Conservation (phyloP, 1,140 invertebrate species). For the Zaprionus vittiger region DNA sequence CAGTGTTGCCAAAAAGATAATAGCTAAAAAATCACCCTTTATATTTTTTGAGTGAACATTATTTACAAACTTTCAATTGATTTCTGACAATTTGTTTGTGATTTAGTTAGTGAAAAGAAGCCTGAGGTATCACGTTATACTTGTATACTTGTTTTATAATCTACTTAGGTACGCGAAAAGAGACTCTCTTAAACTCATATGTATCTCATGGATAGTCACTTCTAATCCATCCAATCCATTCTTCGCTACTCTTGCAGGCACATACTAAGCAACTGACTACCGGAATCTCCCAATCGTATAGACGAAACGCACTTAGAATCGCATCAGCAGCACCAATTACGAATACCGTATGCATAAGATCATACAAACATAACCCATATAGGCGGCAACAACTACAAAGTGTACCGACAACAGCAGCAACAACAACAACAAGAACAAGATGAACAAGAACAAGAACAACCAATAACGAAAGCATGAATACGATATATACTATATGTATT, state of each 20-base stretch:
- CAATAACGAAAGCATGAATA: conserved; percentile 6
- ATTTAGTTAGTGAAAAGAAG: too few species aligned
- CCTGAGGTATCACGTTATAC: too few species aligned
- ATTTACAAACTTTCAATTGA: too few species aligned
- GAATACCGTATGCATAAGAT: conserved; percentile 29
- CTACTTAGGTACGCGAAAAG: too few species aligned
- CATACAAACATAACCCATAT: conserved; percentile 18
- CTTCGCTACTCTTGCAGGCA: conserved; percentile 34
- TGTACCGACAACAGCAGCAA: conserved; percentile 15
- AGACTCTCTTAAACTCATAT: too few species aligned
- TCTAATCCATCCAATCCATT: neutral
- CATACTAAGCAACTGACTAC: conserved; percentile 53
- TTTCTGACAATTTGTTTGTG: too few species aligned
- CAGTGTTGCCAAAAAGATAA: too few species aligned
- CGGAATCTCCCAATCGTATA: conserved; percentile 22
- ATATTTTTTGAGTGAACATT: too few species aligned
- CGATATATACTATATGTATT: conserved; percentile 17
- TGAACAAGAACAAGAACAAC: conserved; percentile 10
- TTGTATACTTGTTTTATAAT: too few species aligned
- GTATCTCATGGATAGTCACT: too few species aligned
- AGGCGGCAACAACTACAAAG: conserved; percentile 4
- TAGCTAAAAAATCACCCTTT: too few species aligned
- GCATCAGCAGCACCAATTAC: conserved; percentile 70
- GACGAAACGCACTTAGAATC: conserved; percentile 59
- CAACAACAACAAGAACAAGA: conserved; percentile 2